Evolutionary conservation across 2,113 vertebrate species (phyloP), one percentile per base, ranked within the genome.

Genomic region (Austrofundulus limnaeus): DNA sequence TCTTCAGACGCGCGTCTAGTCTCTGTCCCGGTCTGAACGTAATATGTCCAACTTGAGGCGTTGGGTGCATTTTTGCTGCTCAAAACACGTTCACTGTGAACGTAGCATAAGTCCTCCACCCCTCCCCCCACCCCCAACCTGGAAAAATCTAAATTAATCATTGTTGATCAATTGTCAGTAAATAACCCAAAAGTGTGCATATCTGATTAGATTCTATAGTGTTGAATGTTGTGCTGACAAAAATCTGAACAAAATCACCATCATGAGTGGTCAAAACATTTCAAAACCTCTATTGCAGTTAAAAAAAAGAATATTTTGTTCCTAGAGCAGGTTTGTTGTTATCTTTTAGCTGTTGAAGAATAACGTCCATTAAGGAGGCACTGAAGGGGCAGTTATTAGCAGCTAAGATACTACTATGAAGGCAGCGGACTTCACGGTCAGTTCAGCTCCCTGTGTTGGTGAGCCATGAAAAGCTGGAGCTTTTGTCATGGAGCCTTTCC

Each of bases 401-500:
- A 11, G 70, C 58, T 87, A 80, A 60, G 61, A 67, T 69, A 68
- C 58, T 65, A 21, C 65, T 67, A n/a, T 64, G 10, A 60, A 69
- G 60, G 43, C 61, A 54, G 45, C 17, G 41, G 69, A 72, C 59
- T 69, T 75, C 63, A 67, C 73, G 72, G 72, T 78, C 81, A 81
- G 66, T 64, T 71, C 20, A 2, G 65, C 54, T 66, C 76, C 73
- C 61, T 43, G 48, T 71, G 75, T 66, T 63, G 61, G 39, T 39
- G 78, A 78, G 61, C 68, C 52, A 63, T 66, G 80, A 80, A 81
- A 75, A 72, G 72, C 72, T 70, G 80, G 61, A 78, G 71, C 80
- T 71, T 58, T 41, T 71, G 70, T 84, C 78, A 70, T 49, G 42
- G 53, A 78, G 69, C 55, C 62, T 45, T 78, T 75, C 46, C 41